Evolutionary conservation across 2,888 invertebrate species (phyloP).

Genomic region (Rhagophthalmus giganteus): DNA sequence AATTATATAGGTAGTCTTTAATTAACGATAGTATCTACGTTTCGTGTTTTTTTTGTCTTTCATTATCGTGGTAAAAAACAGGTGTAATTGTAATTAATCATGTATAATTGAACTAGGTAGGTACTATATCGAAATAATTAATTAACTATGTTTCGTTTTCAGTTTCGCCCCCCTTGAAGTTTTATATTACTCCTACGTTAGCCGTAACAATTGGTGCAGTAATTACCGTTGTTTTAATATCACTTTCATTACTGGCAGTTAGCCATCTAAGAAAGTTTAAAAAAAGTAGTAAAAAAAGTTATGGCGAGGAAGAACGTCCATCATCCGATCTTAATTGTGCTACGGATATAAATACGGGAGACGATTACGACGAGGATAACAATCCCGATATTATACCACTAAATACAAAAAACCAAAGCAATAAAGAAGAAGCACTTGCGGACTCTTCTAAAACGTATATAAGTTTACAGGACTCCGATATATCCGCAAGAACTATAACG

Average conservation of each 20-base stretch:
- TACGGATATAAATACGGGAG: not conserved
- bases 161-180: conserved; percentile 6
- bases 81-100: too few relatives aligned
- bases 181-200: conserved; percentile 11
- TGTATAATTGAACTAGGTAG: too few relatives aligned
- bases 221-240: conserved; percentile 3
- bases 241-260: conserved; percentile 2
- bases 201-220: conserved; percentile 13
- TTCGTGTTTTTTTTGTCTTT: too few relatives aligned
- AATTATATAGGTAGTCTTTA: too few relatives aligned
- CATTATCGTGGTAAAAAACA: conserved; percentile 8
- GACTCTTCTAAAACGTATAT: not conserved
- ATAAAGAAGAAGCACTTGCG: not conserved
- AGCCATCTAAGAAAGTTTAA: not conserved
- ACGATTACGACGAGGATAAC: not conserved
- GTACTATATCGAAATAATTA: too few relatives aligned
- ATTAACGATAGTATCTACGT: too few relatives aligned
- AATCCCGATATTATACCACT: conserved; percentile 16
- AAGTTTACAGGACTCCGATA: not conserved
- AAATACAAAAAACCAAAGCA: not conserved
- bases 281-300: not conserved
- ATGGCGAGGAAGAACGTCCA: not conserved
- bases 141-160: conserved; percentile 1
- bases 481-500: not conserved
- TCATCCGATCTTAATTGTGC: not conserved